Percentiles rank a stretch among this genome's conserved stretches.
Evolutionary conservation across 2,888 invertebrate species (phyloP).

Genomic region (Copidosoma aretas): DNA sequence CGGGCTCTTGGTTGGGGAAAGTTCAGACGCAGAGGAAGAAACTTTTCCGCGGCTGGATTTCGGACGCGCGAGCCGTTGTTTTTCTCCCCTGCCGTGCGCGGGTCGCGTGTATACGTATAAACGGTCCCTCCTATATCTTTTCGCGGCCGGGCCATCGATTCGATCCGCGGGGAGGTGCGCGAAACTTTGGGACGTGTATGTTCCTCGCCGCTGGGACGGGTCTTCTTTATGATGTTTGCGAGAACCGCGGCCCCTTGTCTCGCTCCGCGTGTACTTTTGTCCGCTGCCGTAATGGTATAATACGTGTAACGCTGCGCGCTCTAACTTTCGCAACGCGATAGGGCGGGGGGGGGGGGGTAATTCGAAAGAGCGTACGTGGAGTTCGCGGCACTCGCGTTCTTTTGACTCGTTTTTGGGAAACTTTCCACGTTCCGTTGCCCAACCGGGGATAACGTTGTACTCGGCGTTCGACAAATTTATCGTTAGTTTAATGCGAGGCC

Average conservation of each 20-base stretch:
- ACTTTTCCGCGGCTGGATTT: constrained; percentile 41
- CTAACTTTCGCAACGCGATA: constrained; percentile 24
- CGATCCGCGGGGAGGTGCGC: constrained; percentile 36
- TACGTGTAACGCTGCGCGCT: neutral
- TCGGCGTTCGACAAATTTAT: no score
- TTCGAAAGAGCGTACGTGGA: no score
- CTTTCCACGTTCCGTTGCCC: no score
- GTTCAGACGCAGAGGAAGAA: constrained; percentile 29
- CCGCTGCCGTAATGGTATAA: neutral
- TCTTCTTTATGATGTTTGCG: constrained; percentile 37
- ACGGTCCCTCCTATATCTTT: no score
- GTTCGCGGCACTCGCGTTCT: no score
- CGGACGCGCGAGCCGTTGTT: constrained; percentile 32
- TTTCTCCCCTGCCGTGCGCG: constrained; percentile 16
- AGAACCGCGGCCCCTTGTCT: neutral
- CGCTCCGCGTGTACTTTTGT: neutral
- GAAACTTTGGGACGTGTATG: constrained; percentile 39
- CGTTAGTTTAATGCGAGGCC: no score
- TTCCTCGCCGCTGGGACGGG: constrained; percentile 35
- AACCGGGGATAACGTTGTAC: no score
- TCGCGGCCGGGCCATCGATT: constrained; percentile 18
- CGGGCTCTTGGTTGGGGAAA: constrained; percentile 39
- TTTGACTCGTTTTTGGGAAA: no score
- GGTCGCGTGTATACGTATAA: neutral
- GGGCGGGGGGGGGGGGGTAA: no score